phyloP scores from a whole-genome alignment of 2,113 vertebrate species.

The Aptenodytes patagonicus region DNA sequence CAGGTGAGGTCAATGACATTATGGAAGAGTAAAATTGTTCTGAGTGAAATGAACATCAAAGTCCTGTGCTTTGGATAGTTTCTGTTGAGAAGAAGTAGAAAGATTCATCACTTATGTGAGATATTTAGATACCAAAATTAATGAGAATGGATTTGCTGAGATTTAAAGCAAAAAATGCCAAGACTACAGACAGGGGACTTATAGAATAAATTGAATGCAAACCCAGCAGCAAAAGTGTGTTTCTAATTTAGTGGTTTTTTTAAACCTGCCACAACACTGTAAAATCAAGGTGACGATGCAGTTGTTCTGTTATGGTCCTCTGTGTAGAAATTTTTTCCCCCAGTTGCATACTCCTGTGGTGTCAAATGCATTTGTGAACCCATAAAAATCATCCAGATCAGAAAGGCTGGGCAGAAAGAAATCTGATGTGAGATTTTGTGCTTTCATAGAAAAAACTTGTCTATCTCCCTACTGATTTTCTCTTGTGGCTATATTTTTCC shows the following conservation, averaged over 20 bases:
- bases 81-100: not conserved
- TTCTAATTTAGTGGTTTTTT: conserved; percentile 24
- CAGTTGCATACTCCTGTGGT: not conserved
- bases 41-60: not conserved
- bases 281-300: not conserved
- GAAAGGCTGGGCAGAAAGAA: not conserved
- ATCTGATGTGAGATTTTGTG: not conserved
- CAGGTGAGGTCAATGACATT: not conserved
- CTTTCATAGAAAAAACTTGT: not conserved
- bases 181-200: not conserved
- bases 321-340: not conserved
- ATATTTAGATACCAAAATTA: not conserved
- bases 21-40: not conserved
- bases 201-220: not conserved
- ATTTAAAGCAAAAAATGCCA: not conserved
- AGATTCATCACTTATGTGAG: not conserved
- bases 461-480: not conserved
- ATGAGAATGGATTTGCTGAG: conserved; percentile 25
- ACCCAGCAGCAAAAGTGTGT: not conserved
- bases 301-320: not conserved
- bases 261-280: not conserved
- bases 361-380: not conserved
- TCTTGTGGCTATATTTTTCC: not conserved
- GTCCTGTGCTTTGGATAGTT: not conserved
- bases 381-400: not conserved